Evolutionary conservation across 2,888 invertebrate species (phyloP), one percentile per base, ranked within the genome.

Genomic region (Clunio marinus): DNA sequence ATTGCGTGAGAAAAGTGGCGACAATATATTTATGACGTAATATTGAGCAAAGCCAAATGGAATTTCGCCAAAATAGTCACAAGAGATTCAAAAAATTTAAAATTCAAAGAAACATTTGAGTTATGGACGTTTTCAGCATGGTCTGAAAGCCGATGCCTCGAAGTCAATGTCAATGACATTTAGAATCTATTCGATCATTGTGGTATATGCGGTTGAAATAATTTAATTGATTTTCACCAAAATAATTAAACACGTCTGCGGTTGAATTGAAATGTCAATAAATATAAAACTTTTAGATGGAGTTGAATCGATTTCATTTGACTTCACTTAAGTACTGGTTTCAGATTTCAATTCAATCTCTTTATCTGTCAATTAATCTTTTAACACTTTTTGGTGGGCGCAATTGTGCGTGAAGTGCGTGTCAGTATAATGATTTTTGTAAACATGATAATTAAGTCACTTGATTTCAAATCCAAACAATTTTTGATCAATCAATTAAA

Each of bases 131-230:
- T 17, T 22, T 17, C n/a, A 51, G 22, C 17, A 51, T 51, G 22
- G 22, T 17, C 10, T 51, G 17, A 51, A 51, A 51, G 10, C 5
- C 32, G 32, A 32, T 4, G 4, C 8, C 4, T 32, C 10, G 32
- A 32, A 58, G 41, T 63, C 63, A 63, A 63, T 63, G 63, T 63
- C 63, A 63, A 63, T 63, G 63, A 63, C 63, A 63, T 51, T 45
- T 41, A 10, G 10, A n/a, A n/a, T n/a, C 10, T 15, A 15, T 41
- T 15, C 15, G 41, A 41, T 15, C n/a, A 10, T 41, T 41, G 41
- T 2, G 41, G 41, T 41, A n/a, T 41, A 15, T n/a, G 22, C 51
- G 51, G 20, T 51, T 51, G 51, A 51, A 20, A 17, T 51, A 17
- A 22, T 17, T 51, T 22, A 51, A 17, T 17, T 51, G 51, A 20